Conservation (phyloP, 2,797 vertebrate genomes). For the Momotus momota region DNA sequence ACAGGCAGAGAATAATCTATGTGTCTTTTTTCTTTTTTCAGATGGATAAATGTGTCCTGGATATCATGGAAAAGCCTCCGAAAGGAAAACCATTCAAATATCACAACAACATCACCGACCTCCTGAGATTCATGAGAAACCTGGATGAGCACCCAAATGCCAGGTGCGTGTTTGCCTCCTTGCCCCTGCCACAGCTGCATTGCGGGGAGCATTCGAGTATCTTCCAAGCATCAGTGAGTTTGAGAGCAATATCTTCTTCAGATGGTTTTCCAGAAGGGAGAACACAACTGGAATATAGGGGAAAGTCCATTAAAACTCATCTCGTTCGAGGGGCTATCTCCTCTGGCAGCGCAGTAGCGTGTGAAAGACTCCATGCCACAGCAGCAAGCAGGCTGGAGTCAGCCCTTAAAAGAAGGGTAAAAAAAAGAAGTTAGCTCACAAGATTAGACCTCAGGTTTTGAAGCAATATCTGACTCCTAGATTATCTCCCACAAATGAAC, state of each 20-base stretch:
- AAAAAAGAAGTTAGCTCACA: not conserved
- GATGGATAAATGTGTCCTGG: constrained; percentile 2
- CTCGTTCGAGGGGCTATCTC: not conserved
- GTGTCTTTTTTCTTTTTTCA: constrained; percentile 27
- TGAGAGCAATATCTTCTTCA: not conserved
- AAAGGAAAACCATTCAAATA: rapidly evolving
- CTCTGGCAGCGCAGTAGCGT: not conserved
- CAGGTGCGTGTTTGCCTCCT: not conserved
- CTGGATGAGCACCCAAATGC: constrained; percentile 67
- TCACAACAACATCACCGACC: rapidly evolving
- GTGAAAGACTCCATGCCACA: rapidly evolving
- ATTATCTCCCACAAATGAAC: not conserved
- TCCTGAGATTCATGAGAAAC: constrained; percentile 78
- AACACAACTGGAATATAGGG: not conserved
- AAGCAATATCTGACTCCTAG: not conserved
- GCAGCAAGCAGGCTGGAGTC: not conserved
- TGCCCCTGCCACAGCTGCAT: not conserved
- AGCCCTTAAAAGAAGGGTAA: not conserved
- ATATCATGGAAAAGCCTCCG: not conserved
- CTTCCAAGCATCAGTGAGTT: not conserved
- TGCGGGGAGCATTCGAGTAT: not conserved
- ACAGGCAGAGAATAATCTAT: not conserved
- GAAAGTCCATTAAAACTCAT: not conserved
- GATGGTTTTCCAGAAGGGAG: not conserved
- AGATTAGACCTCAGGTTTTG: not conserved